Evolutionary conservation across 2,113 vertebrate genomes (phyloP), one percentile per base, ranked within the genome.

Genomic region (Sturnira hondurensis): DNA sequence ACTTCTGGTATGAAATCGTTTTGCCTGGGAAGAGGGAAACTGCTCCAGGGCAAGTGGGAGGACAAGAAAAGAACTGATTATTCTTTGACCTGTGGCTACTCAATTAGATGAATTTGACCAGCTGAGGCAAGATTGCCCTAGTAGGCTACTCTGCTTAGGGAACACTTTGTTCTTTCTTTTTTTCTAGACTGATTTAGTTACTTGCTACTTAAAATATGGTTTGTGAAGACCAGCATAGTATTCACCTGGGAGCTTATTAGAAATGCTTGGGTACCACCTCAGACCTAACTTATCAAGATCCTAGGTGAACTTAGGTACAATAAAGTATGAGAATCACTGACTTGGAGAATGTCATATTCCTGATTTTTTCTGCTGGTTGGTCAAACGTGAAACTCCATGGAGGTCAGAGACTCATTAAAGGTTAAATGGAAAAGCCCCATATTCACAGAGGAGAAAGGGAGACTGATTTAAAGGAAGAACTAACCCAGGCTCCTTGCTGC

Each of bases 1-100:
- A 2, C 33, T 76, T 95, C 77, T 52, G 45, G 17, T 73, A 78
- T 24, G 86, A 80, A 94, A 63, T 96, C 93, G 95, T 87, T 96
- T 91, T 94, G 43, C 86, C 65, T 63, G 9, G 54, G 45, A 93
- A 20, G 22, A 38, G 7, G 5, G 31, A 73, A 94, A 83, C 82
- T 45, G 67, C 68, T 82, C n/a, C 65, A 73, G 36, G 71, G 54
- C 71, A 86, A 74, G 63, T 43, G 45, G 77, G 71, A 84, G 0
- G 0, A 76, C 86, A 89, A 78, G 63, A 93, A 97, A 93, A 52
- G 84, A 82, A 68, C 11, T 94, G 87, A 94, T 93, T 96, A 47
- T 58, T 41, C 13, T 91, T 74, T 93, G 92, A 93, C 86, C 65
- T 82, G n/a, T 65, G 76, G 65, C 61, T 43, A 65, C 52, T 68